Base-by-base conservation (phyloP, 2,113 vertebrate species). In the Stercorarius parasiticus region DNA sequence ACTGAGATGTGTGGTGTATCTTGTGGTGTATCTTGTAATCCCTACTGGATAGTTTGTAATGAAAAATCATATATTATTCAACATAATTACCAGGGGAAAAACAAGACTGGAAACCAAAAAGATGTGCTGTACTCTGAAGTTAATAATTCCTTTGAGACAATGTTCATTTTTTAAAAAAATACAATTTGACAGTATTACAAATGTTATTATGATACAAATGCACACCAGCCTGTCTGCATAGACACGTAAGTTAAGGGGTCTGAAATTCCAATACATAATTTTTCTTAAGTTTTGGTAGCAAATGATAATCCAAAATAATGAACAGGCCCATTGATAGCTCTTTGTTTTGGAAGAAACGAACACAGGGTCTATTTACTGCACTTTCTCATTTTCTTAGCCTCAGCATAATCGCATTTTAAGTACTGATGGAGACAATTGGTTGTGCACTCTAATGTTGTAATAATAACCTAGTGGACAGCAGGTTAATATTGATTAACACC, bases 31-130 rank as follows among this genome's bases (percentile, higher is more conserved):
- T 77, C 69, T 84, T 79, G 64, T 65, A 95, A 86, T 72, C 86
- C 56, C 91, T 76, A 76, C 49, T 53, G 93, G 61, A 87, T 27
- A 87, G 77, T 50, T 85, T 29, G 40, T 72, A 97, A 94, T 94
- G 74, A 91, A 94, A 92, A 89, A 82, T 82, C 62, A 91, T 82
- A 29, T 78, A 95, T 97, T 97, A 95, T 91, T 93, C 70, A 95
- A 73, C 9, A 25, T 82, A 70, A 73, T 67, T 95, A 95, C 45
- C 42, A 62, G 47, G 73, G 62, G 81, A 72, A 82, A 93, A 86
- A 59, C 30, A 93, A 38, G 40, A 53, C 62, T 95, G 66, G 77
- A 95, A 95, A 91, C 47, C 14, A 71, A 74, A 95, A 84, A 69
- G 34, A 79, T 85, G 45, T 56, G 40, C 40, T 67, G 17, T 38